phyloP scores from a whole-genome alignment of 1,140 invertebrate species.

The Bombus picipes region DNA sequence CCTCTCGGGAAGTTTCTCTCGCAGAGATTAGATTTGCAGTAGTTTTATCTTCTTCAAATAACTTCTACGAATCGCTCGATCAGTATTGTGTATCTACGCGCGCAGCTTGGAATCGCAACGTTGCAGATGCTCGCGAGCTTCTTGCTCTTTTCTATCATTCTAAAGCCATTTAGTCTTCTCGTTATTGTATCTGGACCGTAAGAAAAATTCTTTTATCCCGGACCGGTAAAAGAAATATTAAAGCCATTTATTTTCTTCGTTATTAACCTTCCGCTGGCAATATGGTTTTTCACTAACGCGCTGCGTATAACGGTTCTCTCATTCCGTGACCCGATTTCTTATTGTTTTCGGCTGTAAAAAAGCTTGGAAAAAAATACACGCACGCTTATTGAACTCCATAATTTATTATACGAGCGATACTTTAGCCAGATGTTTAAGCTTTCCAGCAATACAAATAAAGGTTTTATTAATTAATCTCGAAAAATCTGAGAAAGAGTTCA shows the following conservation, averaged over 20 bases:
- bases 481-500: not conserved
- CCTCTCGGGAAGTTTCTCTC: not conserved
- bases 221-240: not conserved
- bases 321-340: too few relatives aligned
- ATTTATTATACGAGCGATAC: too few relatives aligned
- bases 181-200: not conserved
- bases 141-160: not conserved
- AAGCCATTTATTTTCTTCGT: not conserved
- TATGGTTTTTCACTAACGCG: too few relatives aligned
- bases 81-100: conserved; percentile 9
- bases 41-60: conserved; percentile 14
- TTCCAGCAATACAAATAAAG: too few relatives aligned
- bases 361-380: too few relatives aligned
- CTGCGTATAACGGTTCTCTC: too few relatives aligned
- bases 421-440: too few relatives aligned
- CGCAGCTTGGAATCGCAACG: conserved; percentile 18
- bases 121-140: conserved; percentile 23
- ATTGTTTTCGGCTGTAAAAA: too few relatives aligned
- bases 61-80: not conserved
- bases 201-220: not conserved
- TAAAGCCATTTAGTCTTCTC: not conserved
- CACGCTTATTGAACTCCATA: too few relatives aligned
- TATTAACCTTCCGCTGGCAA: not conserved
- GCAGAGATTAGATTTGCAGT: not conserved
- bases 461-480: not conserved